Evolutionary conservation across 2,797 vertebrate species (phyloP).

Genomic region (Myotis planiceps): DNA sequence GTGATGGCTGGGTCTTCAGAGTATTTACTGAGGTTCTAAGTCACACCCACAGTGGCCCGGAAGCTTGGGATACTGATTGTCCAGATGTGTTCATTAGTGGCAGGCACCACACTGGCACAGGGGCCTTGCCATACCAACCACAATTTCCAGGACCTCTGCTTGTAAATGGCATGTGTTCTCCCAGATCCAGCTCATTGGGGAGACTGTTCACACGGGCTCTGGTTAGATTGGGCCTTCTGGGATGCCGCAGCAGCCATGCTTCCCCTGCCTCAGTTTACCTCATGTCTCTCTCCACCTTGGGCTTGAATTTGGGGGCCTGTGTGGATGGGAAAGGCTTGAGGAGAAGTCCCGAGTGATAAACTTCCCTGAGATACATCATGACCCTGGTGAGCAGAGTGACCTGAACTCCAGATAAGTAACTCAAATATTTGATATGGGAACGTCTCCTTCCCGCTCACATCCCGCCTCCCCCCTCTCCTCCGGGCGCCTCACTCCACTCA

Average conservation of each 20-base stretch:
- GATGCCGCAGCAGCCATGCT: neutral
- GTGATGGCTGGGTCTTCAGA: neutral
- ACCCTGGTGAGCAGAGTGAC: neutral
- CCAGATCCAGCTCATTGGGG: fast-evolving
- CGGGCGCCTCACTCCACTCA: neutral
- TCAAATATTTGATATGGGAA: neutral
- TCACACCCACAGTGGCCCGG: neutral
- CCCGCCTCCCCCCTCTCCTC: neutral
- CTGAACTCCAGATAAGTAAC: neutral
- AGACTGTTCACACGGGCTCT: neutral
- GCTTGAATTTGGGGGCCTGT: neutral
- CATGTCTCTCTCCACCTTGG: neutral
- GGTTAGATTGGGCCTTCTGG: neutral
- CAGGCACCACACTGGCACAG: fast-evolving
- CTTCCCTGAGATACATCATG: neutral
- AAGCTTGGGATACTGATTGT: neutral
- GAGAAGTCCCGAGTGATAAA: neutral
- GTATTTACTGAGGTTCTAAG: neutral
- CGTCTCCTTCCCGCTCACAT: neutral
- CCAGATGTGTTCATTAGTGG: neutral
- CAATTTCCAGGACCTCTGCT: neutral
- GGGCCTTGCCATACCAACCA: neutral
- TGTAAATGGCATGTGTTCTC: neutral
- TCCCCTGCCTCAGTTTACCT: neutral
- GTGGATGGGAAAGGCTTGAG: neutral